These are phyloP conservation scores for Gasterosteus aculeatus DNA, from an alignment of 2,113 vertebrate species.

Conservation along the genomic window DNA sequence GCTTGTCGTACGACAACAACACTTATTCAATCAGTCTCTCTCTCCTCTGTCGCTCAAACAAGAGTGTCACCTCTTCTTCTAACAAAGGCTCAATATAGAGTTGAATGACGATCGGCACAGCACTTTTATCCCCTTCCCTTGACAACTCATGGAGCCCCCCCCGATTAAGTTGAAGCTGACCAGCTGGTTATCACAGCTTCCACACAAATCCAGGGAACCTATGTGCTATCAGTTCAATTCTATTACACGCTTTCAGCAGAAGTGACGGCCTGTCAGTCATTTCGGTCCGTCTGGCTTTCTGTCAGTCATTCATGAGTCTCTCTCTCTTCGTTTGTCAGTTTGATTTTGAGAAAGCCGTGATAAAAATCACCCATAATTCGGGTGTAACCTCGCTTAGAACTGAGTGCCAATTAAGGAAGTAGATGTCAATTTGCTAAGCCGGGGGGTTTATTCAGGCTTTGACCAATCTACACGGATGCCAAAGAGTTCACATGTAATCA, in stretches of 20 bases:
- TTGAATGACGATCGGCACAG: conserved; percentile 40
- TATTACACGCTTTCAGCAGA: conserved; percentile 49
- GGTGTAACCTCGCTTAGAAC: not conserved
- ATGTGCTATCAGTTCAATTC: conserved; percentile 60
- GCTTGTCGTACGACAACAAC: conserved; percentile 40
- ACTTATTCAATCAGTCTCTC: conserved; percentile 23
- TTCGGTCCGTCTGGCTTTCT: conserved; percentile 47
- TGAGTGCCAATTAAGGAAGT: not conserved
- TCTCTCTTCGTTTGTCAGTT: not conserved
- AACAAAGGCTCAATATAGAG: conserved; percentile 55
- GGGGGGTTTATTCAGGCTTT: not conserved
- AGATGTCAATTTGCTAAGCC: conserved; percentile 2
- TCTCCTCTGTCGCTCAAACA: conserved; percentile 34
- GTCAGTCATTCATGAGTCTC: conserved; percentile 33
- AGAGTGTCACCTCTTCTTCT: conserved; percentile 43
- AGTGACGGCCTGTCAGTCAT: conserved; percentile 49
- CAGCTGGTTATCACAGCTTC: conserved; percentile 63
- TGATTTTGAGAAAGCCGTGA: not conserved
- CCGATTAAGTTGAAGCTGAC: conserved; percentile 42
- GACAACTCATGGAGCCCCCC: conserved; percentile 13
- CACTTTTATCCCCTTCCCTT: conserved; percentile 28
- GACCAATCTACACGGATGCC: not conserved
- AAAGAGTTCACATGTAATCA: not conserved
- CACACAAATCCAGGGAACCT: conserved; percentile 22
- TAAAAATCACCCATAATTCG: not conserved